These are phyloP conservation scores for Polydrusus tereticollis DNA, from an alignment of 2,888 invertebrate species.

Conservation along the genomic window DNA sequence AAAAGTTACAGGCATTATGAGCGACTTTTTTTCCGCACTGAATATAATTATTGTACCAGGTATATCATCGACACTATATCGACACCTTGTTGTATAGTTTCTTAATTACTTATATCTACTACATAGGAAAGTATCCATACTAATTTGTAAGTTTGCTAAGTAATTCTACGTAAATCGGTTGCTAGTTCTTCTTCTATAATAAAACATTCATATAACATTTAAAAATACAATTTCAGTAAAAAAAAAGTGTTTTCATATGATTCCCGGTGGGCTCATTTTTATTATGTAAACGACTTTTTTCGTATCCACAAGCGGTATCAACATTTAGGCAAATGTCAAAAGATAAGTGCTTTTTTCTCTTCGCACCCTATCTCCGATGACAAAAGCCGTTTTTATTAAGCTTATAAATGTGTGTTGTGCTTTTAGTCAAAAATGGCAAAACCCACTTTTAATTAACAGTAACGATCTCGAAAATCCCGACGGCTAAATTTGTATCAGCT, in stretches of 20 bases:
- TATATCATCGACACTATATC: too few species aligned
- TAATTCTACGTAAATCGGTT: too few species aligned
- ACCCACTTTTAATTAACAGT: constrained; percentile 1
- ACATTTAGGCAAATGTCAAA: constrained; percentile 6
- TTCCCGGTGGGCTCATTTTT: constrained; percentile 11
- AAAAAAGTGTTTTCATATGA: neutral
- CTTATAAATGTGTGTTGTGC: constrained; percentile 3
- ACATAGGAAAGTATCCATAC: too few species aligned
- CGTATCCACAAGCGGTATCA: neutral
- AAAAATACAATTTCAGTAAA: neutral
- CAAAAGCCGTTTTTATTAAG: constrained; percentile 8
- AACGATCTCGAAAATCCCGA: neutral
- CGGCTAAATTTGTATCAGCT: constrained; percentile 7
- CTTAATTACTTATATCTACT: too few species aligned
- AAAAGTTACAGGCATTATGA: too few species aligned
- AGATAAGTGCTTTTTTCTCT: neutral
- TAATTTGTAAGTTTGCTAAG: too few species aligned
- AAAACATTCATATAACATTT: constrained; percentile 6
- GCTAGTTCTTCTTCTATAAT: too few species aligned
- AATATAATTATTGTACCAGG: too few species aligned
- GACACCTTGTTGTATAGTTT: too few species aligned
- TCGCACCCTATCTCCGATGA: neutral
- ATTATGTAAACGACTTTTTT: constrained; percentile 19
- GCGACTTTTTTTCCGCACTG: too few species aligned
- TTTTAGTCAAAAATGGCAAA: constrained; percentile 1